These are phyloP conservation scores for Vespertilio murinus DNA, from an alignment of 2,797 vertebrate genomes.

Conservation along the genomic window DNA sequence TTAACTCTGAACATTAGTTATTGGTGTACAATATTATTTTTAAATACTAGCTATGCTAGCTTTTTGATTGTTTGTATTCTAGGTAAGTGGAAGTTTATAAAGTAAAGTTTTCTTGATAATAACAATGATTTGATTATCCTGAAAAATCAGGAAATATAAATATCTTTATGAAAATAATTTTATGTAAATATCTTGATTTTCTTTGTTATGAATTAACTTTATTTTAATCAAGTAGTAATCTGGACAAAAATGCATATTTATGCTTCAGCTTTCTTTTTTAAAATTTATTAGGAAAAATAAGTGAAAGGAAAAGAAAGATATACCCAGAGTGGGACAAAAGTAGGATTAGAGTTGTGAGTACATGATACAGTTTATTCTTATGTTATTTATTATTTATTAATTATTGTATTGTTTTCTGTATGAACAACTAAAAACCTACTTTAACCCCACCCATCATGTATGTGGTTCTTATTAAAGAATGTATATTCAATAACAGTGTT, in stretches of 20 bases:
- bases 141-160: slow-evolving; percentile 51
- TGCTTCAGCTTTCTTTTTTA: neutral
- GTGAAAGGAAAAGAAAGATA: neutral
- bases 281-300: neutral
- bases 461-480: slow-evolving; percentile 1
- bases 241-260: neutral
- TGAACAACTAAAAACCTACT: neutral
- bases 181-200: slow-evolving; percentile 43
- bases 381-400: neutral
- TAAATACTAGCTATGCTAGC: neutral
- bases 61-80: neutral
- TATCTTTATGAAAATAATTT: slow-evolving; percentile 39
- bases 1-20: neutral
- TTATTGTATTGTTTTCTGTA: neutral
- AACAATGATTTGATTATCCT: slow-evolving; percentile 9
- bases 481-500: neutral
- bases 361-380: neutral
- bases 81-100: slow-evolving; percentile 42
- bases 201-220: slow-evolving; percentile 37
- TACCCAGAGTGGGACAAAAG: neutral
- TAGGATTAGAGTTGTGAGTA: neutral
- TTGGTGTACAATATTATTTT: neutral
- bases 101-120: slow-evolving; percentile 30
- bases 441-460: neutral
- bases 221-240: slow-evolving; percentile 28